A percentile compares a stretch with the other conserved stretches of the same genome.
Conservation (phyloP, 1,140 invertebrate species). For the Frieseomelitta varia region DNA sequence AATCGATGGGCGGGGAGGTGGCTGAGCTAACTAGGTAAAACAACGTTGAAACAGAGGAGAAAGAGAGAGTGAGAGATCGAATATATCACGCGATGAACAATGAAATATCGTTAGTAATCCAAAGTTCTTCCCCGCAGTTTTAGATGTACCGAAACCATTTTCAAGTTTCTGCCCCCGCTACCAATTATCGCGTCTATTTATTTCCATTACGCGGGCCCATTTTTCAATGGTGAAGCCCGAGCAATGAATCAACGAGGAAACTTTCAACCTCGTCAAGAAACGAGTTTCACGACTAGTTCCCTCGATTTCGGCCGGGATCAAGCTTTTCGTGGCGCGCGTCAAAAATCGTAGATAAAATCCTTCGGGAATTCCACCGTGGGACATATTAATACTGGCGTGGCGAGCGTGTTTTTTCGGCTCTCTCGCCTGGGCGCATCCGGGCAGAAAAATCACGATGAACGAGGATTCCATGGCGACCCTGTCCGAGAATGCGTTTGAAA, state of each 20-base stretch:
- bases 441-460: conserved; percentile 54
- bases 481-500: conserved; percentile 59
- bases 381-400: conserved; percentile 38
- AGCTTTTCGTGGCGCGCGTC: neutral
- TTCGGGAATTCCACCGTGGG: conserved; percentile 8
- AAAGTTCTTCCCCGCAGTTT: neutral
- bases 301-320: no score
- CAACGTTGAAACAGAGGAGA: neutral
- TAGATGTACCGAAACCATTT: neutral
- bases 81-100: neutral
- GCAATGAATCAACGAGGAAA: conserved; percentile 3
- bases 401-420: conserved; percentile 29
- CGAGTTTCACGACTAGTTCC: neutral
- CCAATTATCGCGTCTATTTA: neutral
- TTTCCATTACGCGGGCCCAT: conserved; percentile 3
- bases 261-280: conserved; percentile 7
- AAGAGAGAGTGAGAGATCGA: neutral
- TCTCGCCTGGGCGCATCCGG: conserved; percentile 5
- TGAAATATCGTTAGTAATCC: neutral
- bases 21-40: neutral
- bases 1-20: no score
- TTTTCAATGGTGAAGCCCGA: neutral
- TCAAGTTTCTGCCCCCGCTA: neutral
- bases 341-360: conserved; percentile 11
- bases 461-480: conserved; percentile 45